These are phyloP conservation scores for Nomia melanderi DNA, from an alignment of 1,140 invertebrate genomes.

Conservation along the genomic window DNA sequence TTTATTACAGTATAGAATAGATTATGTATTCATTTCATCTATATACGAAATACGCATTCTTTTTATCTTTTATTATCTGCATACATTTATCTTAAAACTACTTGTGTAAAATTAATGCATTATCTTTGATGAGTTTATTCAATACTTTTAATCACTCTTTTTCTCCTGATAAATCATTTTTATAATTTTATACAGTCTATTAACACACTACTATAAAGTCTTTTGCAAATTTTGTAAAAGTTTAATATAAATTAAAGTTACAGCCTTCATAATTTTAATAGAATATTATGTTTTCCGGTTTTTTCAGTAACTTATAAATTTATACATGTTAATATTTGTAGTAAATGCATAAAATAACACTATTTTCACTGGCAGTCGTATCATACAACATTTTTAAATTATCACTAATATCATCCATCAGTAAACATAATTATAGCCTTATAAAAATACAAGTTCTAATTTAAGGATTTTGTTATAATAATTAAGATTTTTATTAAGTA, in stretches of 20 bases:
- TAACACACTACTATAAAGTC: not conserved
- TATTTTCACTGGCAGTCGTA: constrained; percentile 38
- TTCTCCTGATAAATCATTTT: constrained; percentile 1
- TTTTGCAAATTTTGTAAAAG: not conserved
- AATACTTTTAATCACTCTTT: not conserved
- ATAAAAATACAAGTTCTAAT: constrained; percentile 33
- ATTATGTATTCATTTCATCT: constrained; percentile 15
- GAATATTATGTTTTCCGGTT: not conserved
- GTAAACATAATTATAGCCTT: not conserved
- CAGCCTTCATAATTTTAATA: not conserved
- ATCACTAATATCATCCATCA: constrained; percentile 17
- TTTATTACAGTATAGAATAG: constrained; percentile 3
- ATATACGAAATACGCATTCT: constrained; percentile 18
- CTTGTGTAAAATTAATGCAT: not conserved
- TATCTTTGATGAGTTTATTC: constrained; percentile 3
- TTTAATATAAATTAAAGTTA: not conserved
- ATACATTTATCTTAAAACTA: constrained; percentile 21
- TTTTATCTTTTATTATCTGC: constrained; percentile 7
- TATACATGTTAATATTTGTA: not conserved
- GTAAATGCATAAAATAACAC: constrained; percentile 19
- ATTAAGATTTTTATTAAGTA: constrained; percentile 10
- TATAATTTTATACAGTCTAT: not conserved
- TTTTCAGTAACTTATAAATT: not conserved
- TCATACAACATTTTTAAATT: constrained; percentile 2
- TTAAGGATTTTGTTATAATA: constrained; percentile 30